Evolutionary conservation across 1,140 invertebrate species (phyloP), one percentile per base, ranked within the genome.

Genomic region (Andricus grossulariae): DNA sequence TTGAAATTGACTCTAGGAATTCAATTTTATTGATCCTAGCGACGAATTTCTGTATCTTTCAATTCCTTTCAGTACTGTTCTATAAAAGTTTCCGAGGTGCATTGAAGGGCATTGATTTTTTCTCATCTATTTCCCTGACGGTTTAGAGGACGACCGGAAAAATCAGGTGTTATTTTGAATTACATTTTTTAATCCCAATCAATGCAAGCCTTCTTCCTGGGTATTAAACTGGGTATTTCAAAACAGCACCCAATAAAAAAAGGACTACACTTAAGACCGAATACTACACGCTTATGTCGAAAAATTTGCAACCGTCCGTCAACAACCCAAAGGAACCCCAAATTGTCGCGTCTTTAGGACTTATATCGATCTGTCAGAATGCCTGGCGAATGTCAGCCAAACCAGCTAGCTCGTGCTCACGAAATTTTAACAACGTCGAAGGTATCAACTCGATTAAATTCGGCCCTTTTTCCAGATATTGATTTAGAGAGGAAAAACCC

Each of bases 241-340:
- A 16, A 19, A 76, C 71, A 8, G 75, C 75, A 12, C 82, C 83
- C 21, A 76, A 57, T 50, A 72, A 25, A 60, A 76, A 90, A 70
- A 84, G n/a, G 84, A 78, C 70, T 76, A 72, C n/a, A 88, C 85
- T 82, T 84, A 75, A 81, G 32, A 18, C 74, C 51, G n/a, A 55
- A 71, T 3, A 72, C 75, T 10, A 76, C 51, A 2, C 50, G 50
- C 16, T 51, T 16, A 16, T 51, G 50, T 10, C 10, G 50, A 51
- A 51, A 51, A 51, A 4, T 16, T 51, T 51, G 3, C 10, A 51
- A 1, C 16, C 10, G 50, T 51, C 50, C 50, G 16, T 51, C 50
- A 51, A 10, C 50, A 70, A 77, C 73, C 88, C 89, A 91, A 13
- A 90, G 70, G 80, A 90, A 90, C 25, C 84, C 54, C 11, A 51